Base-by-base conservation (phyloP, 2,113 vertebrate genomes). In the Poecile atricapillus region DNA sequence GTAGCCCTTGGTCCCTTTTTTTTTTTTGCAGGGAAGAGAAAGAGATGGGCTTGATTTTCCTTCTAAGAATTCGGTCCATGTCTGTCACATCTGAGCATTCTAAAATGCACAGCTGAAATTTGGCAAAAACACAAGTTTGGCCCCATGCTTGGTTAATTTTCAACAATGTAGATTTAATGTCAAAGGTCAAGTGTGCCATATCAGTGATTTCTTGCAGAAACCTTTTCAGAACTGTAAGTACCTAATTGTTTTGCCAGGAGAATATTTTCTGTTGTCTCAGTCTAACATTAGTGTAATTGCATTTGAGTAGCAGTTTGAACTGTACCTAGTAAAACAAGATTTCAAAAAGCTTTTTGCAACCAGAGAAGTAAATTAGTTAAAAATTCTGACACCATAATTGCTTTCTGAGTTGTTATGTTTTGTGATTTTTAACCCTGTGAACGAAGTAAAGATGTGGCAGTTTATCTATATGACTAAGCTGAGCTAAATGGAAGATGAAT, bases 81-180 rank as follows among this genome's bases (percentile, higher is more conserved):
- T 56, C 62, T 93, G 49, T 76, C 37, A 41, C 21, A 60, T 22
- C 49, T 30, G 53, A 71, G 24, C 59, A 18, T 33, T 69, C 71
- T 46, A 60, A 75, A 87, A 58, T 43, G 18, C 14, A 28, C 71
- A 59, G 25, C 25, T 77, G 50, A 79, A 94, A 21, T 62, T 10
- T 90, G 87, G 82, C 90, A 91, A 80, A 87, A 43, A 0, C 15
- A 52, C 43, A 59, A 37, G 46, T 58, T 80, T 71, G 83, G 43
- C 22, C 33, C 27, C 39, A 27, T 10, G 31, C 39, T 8, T 67
- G 68, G 92, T 96, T 97, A 97, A 97, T 96, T 95, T 96, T 95
- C 43, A 94, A 95, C 88, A 56, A 9, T 52, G 70, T 65, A 47
- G 50, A 58, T 58, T 58, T 56, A 37, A 91, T 39, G 21, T 65